A percentile compares a stretch with the other conserved stretches of the same genome.
phyloP scores from a whole-genome alignment of 2,888 invertebrate species.

The Synanthedon myopaeformis region DNA sequence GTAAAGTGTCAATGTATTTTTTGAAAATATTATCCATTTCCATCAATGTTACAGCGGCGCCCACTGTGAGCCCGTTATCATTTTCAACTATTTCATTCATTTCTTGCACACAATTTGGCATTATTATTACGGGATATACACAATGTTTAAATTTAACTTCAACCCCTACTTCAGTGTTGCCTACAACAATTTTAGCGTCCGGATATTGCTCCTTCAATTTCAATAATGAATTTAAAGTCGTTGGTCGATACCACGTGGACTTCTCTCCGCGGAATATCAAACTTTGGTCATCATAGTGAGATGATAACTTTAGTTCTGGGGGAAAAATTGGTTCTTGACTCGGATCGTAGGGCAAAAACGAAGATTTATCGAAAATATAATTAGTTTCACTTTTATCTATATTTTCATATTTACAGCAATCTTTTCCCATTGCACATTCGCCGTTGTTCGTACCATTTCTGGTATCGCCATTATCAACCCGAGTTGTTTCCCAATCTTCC shows the following conservation, averaged over 20 bases:
- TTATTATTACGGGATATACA: constrained; percentile 81
- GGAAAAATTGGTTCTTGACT: constrained; percentile 89
- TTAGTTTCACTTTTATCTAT: constrained; percentile 56
- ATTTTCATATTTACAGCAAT: constrained; percentile 71
- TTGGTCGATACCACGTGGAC: constrained; percentile 79
- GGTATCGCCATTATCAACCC: constrained; percentile 25
- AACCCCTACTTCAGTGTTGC: constrained; percentile 87
- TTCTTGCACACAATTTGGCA: constrained; percentile 88
- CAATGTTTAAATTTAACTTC: constrained; percentile 86
- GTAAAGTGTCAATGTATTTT: constrained; percentile 67
- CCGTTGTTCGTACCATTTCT: constrained; percentile 18
- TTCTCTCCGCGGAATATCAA: constrained; percentile 60
- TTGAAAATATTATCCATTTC: constrained; percentile 78
- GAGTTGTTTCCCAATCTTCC: constrained; percentile 75
- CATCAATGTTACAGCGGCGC: constrained; percentile 84
- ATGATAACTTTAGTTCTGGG: constrained; percentile 77
- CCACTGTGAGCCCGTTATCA: constrained; percentile 75
- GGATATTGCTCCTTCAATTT: constrained; percentile 75
- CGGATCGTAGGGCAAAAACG: constrained; percentile 77
- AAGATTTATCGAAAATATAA: constrained; percentile 70
- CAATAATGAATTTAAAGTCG: constrained; percentile 69
- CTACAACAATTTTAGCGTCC: constrained; percentile 80
- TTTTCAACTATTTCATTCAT: constrained; percentile 72
- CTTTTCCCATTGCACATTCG: constrained; percentile 72
- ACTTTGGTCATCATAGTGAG: constrained; percentile 70